These are phyloP conservation scores for Sceloporus tristichus DNA, from an alignment of 2,113 vertebrate species.

Conservation along the genomic window DNA sequence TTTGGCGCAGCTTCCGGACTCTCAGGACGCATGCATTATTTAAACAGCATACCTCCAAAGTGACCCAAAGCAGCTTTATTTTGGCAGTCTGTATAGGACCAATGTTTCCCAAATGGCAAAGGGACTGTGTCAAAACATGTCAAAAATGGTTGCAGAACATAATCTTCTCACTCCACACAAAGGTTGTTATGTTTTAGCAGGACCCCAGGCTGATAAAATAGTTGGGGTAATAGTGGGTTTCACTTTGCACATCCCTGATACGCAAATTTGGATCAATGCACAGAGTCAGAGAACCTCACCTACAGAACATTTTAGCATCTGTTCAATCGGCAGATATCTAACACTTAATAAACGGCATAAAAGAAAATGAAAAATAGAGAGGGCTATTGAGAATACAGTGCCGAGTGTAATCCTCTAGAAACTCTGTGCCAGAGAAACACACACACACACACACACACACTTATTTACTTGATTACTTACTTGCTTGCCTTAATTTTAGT, in stretches of 20 bases:
- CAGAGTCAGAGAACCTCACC: background rate
- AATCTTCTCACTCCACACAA: too few species aligned
- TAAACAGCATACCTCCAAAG: too few species aligned
- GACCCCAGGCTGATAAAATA: too few species aligned
- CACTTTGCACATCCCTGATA: background rate
- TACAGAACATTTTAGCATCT: constrained; percentile 31
- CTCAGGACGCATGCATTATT: too few species aligned
- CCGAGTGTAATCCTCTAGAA: background rate
- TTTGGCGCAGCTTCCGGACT: too few species aligned
- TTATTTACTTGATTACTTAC: background rate
- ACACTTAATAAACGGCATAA: background rate
- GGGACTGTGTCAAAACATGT: too few species aligned
- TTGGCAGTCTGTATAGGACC: too few species aligned
- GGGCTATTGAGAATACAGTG: background rate
- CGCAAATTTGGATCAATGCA: background rate
- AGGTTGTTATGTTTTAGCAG: too few species aligned
- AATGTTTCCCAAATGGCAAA: too few species aligned
- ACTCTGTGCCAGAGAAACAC: background rate
- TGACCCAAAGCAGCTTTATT: too few species aligned
- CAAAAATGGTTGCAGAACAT: too few species aligned
- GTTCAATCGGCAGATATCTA: background rate
- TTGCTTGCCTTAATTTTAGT: background rate
- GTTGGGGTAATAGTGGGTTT: too few species aligned
- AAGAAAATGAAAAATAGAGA: constrained; percentile 11
- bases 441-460: background rate